Percentiles rank a stretch among this genome's conserved stretches.
phyloP scores from a whole-genome alignment of 1,140 invertebrate genomes.

The Drosophila athabasca region DNA sequence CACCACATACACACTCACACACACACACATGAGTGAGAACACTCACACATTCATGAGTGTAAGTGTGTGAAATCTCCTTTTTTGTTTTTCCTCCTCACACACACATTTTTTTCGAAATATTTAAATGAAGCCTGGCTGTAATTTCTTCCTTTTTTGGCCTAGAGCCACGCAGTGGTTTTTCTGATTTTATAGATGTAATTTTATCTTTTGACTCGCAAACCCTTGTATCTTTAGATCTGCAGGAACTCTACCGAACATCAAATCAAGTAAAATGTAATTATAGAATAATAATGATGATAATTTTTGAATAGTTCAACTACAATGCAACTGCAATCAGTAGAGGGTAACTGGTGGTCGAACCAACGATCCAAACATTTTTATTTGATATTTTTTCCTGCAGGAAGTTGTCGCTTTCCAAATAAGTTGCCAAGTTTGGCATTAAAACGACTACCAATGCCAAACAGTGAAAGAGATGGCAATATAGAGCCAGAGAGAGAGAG shows the following conservation, averaged over 20 bases:
- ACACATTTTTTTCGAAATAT: constrained; percentile 33
- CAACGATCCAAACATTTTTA: no score
- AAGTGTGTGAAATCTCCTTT: constrained; percentile 18
- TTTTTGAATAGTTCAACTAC: no score
- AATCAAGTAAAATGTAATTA: no score
- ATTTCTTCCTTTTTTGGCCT: no score
- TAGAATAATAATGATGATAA: no score
- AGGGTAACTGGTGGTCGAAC: no score
- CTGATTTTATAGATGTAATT: background rate
- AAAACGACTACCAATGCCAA: constrained; percentile 40
- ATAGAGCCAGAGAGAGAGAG: no score
- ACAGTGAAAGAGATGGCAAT: constrained; percentile 9
- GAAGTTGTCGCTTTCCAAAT: constrained; percentile 4
- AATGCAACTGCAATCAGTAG: background rate
- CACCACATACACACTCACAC: no score
- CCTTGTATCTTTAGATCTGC: no score
- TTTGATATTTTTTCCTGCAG: background rate
- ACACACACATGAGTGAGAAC: background rate
- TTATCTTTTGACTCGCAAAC: no score
- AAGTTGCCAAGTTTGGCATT: constrained; percentile 56
- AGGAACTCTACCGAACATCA: no score
- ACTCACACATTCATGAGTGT: background rate
- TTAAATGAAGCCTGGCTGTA: constrained; percentile 16
- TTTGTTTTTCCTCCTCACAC: constrained; percentile 19
- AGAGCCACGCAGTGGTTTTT: background rate